Percentiles rank a stretch among this genome's conserved stretches.
These are phyloP conservation scores for Rousettus madagascariensis DNA, from an alignment of 2,797 vertebrate genomes.

Conservation along the genomic window DNA sequence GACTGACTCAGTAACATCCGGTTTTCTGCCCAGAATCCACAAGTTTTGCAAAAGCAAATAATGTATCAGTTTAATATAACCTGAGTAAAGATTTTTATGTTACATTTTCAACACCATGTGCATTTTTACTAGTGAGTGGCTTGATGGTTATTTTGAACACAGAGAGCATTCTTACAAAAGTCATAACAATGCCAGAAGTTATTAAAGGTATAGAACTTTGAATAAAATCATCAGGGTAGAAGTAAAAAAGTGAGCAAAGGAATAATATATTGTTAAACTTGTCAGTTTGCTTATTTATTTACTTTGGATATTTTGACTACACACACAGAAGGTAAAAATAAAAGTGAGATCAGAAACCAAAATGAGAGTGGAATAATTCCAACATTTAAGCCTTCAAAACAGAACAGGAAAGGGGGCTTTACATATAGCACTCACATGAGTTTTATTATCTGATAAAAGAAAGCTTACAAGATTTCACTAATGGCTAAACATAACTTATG, in stretches of 20 bases:
- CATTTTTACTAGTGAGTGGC: slow-evolving; percentile 77
- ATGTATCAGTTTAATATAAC: slow-evolving; percentile 74
- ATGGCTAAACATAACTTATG: not conserved
- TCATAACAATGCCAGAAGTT: not conserved
- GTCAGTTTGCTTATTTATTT: not conserved
- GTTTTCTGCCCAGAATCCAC: not conserved
- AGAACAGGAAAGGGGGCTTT: not conserved
- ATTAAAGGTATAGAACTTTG: not conserved
- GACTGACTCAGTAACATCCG: not conserved
- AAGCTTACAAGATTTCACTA: not conserved
- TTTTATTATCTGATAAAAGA: not conserved
- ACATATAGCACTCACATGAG: not conserved
- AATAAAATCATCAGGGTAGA: not conserved
- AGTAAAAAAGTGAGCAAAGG: not conserved
- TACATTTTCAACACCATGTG: slow-evolving; percentile 60
- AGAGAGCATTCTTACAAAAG: slow-evolving; percentile 62
- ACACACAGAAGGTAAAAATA: not conserved
- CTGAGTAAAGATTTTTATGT: slow-evolving; percentile 72
- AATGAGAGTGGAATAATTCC: not conserved
- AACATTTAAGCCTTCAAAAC: slow-evolving; percentile 4
- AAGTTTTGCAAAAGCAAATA: slow-evolving; percentile 38
- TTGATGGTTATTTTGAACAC: slow-evolving; percentile 75
- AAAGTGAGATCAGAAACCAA: not conserved
- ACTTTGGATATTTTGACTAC: not conserved
- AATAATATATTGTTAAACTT: not conserved